Evolutionary conservation across 2,797 vertebrate genomes (phyloP).

Genomic region (Galago senegalensis): DNA sequence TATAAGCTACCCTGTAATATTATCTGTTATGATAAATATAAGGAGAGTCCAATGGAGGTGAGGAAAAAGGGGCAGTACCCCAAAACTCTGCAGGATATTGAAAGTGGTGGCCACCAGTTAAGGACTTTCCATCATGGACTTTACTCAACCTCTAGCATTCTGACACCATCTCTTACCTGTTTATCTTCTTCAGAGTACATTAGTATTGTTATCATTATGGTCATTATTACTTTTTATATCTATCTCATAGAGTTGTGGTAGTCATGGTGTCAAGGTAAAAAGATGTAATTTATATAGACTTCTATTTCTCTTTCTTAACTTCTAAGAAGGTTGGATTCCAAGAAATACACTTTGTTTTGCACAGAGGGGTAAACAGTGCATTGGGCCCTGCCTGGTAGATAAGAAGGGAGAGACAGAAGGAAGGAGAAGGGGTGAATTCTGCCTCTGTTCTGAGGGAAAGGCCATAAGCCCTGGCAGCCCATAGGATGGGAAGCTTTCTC

Average conservation of each 20-base stretch:
- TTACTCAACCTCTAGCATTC: not conserved
- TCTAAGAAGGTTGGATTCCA: not conserved
- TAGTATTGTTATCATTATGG: not conserved
- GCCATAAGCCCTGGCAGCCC: not conserved
- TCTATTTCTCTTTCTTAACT: not conserved
- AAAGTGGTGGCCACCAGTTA: not conserved
- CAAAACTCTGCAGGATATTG: not conserved
- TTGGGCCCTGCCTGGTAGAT: not conserved
- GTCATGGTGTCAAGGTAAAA: not conserved
- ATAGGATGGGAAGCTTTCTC: not conserved
- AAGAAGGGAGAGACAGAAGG: not conserved
- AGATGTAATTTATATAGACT: not conserved
- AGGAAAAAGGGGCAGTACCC: not conserved
- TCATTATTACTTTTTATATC: not conserved
- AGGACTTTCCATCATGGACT: not conserved
- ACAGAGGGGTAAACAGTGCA: not conserved
- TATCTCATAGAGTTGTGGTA: not conserved
- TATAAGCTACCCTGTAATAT: not conserved
- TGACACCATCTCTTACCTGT: not conserved
- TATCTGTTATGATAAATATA: not conserved
- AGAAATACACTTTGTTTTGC: not conserved
- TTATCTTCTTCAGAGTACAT: not conserved
- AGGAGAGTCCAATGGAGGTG: not conserved
- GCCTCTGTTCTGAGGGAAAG: not conserved
- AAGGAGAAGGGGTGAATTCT: not conserved